Evolutionary conservation across 2,888 invertebrate species (phyloP).

Genomic region (Malthinus seriepunctatus): DNA sequence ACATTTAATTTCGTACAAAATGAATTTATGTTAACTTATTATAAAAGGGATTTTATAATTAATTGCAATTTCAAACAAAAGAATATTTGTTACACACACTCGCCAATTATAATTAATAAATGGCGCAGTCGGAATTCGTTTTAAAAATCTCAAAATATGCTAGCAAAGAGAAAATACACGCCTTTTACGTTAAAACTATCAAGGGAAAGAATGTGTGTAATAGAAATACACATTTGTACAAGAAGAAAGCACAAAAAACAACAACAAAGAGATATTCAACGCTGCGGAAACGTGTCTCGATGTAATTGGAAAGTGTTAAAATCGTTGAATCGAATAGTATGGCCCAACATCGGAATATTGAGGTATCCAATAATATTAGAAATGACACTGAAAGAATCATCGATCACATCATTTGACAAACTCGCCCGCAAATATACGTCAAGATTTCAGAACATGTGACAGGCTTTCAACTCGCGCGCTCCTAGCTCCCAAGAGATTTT

Average conservation of each 20-base stretch:
- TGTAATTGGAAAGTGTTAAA: constrained; percentile 30
- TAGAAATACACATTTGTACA: constrained; percentile 21
- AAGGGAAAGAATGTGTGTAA: constrained; percentile 19
- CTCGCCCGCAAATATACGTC: constrained; percentile 28
- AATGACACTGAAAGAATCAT: constrained; percentile 29
- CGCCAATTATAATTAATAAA: too few relatives aligned
- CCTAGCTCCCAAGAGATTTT: constrained; percentile 9
- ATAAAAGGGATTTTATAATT: too few relatives aligned
- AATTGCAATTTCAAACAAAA: too few relatives aligned
- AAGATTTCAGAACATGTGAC: constrained; percentile 28
- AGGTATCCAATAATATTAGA: constrained; percentile 24
- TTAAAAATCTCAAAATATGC: too few relatives aligned
- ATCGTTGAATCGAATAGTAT: constrained; percentile 24
- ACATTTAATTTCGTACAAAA: background rate
- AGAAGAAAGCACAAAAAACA: constrained; percentile 18
- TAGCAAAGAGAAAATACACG: too few relatives aligned
- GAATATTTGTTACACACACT: too few relatives aligned
- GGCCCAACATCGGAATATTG: constrained; percentile 22
- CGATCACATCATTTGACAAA: constrained; percentile 31
- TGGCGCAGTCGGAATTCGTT: too few relatives aligned
- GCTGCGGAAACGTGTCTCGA: constrained; percentile 28
- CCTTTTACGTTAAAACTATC: too few relatives aligned
- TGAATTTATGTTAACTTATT: too few relatives aligned
- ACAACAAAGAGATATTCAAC: constrained; percentile 29
- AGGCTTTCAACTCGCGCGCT: constrained; percentile 21